Evolutionary conservation across 2,113 vertebrate genomes (phyloP), one percentile per base, ranked within the genome.

Genomic region (Amazona guildingii): DNA sequence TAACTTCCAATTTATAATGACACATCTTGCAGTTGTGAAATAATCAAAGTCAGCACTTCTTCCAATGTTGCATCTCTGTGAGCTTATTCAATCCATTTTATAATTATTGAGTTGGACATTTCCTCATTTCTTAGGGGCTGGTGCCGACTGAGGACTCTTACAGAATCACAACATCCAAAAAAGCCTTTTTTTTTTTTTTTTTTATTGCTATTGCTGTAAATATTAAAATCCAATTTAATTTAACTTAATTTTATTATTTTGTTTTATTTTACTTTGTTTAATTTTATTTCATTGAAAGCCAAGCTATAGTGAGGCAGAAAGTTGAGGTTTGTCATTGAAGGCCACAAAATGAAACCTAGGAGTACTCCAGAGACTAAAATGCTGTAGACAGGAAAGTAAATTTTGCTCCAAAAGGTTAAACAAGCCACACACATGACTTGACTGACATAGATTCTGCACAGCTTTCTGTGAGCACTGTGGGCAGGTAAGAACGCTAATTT

Each of bases 1-100:
- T 92, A 95, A 69, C 76, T 94, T 95, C 76, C 51, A 91, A 23
- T 77, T 88, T 66, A 83, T 83, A 85, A 69, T 59, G 93, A 94
- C 88, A 94, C 2, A 11, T 94, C 35, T 78, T 77, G 82, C 41
- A 31, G 76, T 69, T 90, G 68, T 73, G 63, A 93, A 96, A 96
- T 66, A 96, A 59, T 59, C 1, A 0, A 87, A 94, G 76, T 95
- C 95, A 96, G 95, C 94, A 91, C 41, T 94, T 93, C 79, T 91
- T 96, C 87, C 72, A 68, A 1, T 28, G 68, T 41, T 83, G 63
- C 59, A 49, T 88, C 54, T 92, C 69, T 77, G 84, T 64, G 73
- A 95, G 46, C 54, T 94, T 78, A 90, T 92, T 95, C 88, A 90
- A 33, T 59, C 54, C 39, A 74, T 77, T 88, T 94, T 82, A 52